Evolutionary conservation across 1,140 invertebrate species (phyloP), one percentile per base, ranked within the genome.

Genomic region (Vanessa tameamea): DNA sequence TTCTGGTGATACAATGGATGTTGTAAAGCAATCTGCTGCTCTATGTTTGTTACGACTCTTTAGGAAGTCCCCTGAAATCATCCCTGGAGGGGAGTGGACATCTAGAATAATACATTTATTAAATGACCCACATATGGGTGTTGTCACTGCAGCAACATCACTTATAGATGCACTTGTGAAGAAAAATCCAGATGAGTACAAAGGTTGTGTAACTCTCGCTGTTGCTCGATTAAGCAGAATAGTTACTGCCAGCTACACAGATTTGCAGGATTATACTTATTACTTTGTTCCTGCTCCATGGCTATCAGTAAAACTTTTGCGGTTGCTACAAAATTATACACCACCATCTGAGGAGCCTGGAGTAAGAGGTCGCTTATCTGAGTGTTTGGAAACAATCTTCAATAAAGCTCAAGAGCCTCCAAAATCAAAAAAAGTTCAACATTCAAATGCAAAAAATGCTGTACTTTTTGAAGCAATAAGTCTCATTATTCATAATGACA

Each of bases 261-360:
- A 99, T 94, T 94, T 99, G 67, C 99, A 99, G 94, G 99, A 99
- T 93, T 99, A 99, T 89, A 99, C 99, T 0, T 99, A 99, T 92
- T 99, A 99, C 87, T 99, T 99, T 95, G 99, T 99, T 50, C 99
- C 99, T 73, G 99, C 99, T 43, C 99, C 99, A 14, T 99, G 99
- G 99, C 94, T 99, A 1, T 99, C 98, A 69, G 99, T 99, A 5
- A 99, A 99, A 94, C 93, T 99, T 64, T 94, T 99, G 70, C 94
- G 98, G 80, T 94, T 99, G 68, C 93, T 99, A 73, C 99, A 99
- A 93, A 99, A 99, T 91, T 99, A 99, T 89, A 98, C 98, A 72
- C 98, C 99, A 37, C 98, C 98, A 87, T 95, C 96, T 86, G 98
- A 99, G 88, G 98, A 99, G 94, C 97, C 98, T 50, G 98, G 98